Conservation (phyloP, 2,888 invertebrate genomes). For the Metellina segmentata region DNA sequence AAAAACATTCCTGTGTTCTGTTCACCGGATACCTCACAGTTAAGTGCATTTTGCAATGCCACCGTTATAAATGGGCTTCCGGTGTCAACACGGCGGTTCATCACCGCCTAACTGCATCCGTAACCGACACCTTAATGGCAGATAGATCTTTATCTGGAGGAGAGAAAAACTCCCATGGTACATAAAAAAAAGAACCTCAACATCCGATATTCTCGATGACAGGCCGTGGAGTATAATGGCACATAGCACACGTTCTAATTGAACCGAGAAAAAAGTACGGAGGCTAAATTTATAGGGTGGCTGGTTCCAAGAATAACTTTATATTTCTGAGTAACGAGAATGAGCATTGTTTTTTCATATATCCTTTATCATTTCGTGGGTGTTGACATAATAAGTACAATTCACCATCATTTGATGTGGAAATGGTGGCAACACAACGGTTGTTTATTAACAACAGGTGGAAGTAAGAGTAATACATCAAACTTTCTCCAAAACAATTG, state of each 20-base stretch:
- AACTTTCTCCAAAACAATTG: too few relatives aligned
- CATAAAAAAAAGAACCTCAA: constrained; percentile 11
- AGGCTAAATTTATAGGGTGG: background rate
- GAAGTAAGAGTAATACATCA: too few relatives aligned
- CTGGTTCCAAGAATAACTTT: background rate
- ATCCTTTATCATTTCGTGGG: background rate
- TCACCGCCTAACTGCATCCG: constrained; percentile 59
- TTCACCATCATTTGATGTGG: background rate
- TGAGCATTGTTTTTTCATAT: background rate
- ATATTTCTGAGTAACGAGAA: background rate
- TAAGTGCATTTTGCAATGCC: constrained; percentile 15
- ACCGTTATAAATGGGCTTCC: constrained; percentile 26
- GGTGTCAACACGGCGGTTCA: constrained; percentile 44
- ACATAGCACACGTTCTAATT: background rate
- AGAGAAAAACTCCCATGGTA: background rate
- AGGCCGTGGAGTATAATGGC: background rate
- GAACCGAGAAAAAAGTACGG: background rate
- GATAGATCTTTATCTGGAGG: constrained; percentile 40
- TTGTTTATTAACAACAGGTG: too few relatives aligned
- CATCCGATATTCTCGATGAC: constrained; percentile 19
- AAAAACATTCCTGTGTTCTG: background rate
- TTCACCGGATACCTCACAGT: constrained; percentile 7
- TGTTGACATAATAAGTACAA: background rate
- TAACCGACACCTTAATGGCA: constrained; percentile 65
- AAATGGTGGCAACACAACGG: background rate